A percentile compares a stretch with the other conserved stretches of the same genome.
phyloP scores from a whole-genome alignment of 2,888 invertebrate species.

The Acleris laterana region DNA sequence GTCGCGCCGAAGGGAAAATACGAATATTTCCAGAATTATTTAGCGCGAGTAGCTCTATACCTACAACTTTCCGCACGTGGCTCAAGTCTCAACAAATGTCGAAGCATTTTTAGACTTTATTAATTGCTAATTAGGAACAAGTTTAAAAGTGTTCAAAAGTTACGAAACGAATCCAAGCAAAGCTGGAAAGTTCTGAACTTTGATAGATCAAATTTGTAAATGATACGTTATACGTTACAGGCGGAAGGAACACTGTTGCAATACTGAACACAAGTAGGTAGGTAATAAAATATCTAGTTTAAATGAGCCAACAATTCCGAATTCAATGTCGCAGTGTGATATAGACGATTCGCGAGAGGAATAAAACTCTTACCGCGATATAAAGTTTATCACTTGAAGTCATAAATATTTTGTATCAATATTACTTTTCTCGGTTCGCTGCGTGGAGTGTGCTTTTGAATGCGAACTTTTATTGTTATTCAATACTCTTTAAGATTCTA shows the following conservation, averaged over 20 bases:
- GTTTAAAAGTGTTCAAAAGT: slow-evolving; percentile 54
- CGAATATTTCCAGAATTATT: slow-evolving; percentile 80
- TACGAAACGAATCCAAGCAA: slow-evolving; percentile 8
- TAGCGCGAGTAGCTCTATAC: slow-evolving; percentile 72
- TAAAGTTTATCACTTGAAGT: slow-evolving; percentile 77
- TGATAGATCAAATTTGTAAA: background rate
- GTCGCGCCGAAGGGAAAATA: slow-evolving; percentile 79
- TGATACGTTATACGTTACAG: too few relatives aligned
- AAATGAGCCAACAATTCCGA: slow-evolving; percentile 18
- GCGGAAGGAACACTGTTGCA: background rate
- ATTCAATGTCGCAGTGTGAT: slow-evolving; percentile 39
- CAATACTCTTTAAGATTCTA: slow-evolving; percentile 22
- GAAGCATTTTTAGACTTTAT: slow-evolving; percentile 69
- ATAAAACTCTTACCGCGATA: slow-evolving; percentile 78
- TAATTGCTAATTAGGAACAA: slow-evolving; percentile 65
- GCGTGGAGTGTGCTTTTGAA: slow-evolving; percentile 51
- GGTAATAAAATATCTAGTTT: too few relatives aligned
- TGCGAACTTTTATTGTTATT: slow-evolving; percentile 52
- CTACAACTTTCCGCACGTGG: slow-evolving; percentile 73
- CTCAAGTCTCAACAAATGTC: slow-evolving; percentile 57
- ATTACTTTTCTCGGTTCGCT: slow-evolving; percentile 58
- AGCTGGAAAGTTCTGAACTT: background rate
- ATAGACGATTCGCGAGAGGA: slow-evolving; percentile 64
- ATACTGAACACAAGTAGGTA: background rate
- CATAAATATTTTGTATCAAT: slow-evolving; percentile 76